Percentiles rank a stretch among this genome's conserved stretches.
phyloP scores from a whole-genome alignment of 2,113 vertebrate species.

The Cavia porcellus region DNA sequence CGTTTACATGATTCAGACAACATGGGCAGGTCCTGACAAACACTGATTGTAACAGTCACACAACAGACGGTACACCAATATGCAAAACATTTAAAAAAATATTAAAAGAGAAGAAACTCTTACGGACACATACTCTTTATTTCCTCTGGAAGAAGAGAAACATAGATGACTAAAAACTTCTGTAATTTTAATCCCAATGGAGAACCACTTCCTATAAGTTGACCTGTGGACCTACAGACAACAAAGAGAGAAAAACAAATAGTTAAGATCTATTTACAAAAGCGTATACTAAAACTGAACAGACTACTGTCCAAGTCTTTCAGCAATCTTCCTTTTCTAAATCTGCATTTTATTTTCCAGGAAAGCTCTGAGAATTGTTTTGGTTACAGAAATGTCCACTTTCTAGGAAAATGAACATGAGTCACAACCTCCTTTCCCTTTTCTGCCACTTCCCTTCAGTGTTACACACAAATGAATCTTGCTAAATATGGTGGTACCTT shows the following conservation, averaged over 20 bases:
- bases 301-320: neutral
- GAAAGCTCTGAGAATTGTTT: neutral
- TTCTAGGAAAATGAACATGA: neutral
- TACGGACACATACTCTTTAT: constrained; percentile 89
- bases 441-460: neutral
- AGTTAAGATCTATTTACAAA: constrained; percentile 14
- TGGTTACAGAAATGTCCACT: neutral
- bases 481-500: neutral
- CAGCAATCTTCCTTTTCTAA: neutral
- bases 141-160: constrained; percentile 91
- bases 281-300: neutral
- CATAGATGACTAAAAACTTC: constrained; percentile 91
- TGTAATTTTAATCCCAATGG: constrained; percentile 92
- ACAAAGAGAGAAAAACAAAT: neutral
- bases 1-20: neutral
- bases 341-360: constrained; percentile 32
- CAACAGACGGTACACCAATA: neutral
- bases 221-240: constrained; percentile 88
- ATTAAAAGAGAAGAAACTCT: neutral
- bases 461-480: neutral
- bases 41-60: neutral
- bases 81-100: neutral
- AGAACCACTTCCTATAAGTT: constrained; percentile 92
- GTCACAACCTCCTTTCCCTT: neutral
- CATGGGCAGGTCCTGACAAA: neutral